These are phyloP conservation scores for Erithacus rubecula DNA, from an alignment of 2,797 vertebrate genomes.

Conservation along the genomic window DNA sequence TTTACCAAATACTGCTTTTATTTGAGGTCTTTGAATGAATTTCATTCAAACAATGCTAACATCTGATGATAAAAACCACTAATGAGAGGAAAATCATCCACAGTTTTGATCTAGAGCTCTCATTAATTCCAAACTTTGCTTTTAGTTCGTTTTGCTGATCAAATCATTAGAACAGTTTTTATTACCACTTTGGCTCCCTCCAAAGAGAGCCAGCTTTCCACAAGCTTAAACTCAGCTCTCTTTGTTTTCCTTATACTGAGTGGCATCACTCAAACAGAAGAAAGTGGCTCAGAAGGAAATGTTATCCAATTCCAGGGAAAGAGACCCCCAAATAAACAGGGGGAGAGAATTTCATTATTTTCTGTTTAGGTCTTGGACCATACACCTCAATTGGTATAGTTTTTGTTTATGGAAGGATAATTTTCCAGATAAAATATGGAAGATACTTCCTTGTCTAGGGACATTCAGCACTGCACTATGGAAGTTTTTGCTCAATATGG, in stretches of 20 bases:
- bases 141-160: conserved; percentile 71
- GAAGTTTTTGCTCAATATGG: not conserved
- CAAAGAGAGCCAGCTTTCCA: conserved; percentile 25
- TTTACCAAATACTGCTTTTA: conserved; percentile 72
- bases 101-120: conserved; percentile 71
- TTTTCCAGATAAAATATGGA: not conserved
- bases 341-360: not conserved
- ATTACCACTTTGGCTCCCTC: conserved; percentile 25
- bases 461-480: not conserved
- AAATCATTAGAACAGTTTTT: conserved; percentile 65
- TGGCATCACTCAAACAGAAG: not conserved
- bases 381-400: rapidly evolving
- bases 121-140: conserved; percentile 73
- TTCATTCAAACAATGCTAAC: conserved; percentile 72
- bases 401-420: not conserved
- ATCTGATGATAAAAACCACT: conserved; percentile 74
- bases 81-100: conserved; percentile 71
- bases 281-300: not conserved
- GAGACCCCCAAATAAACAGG: not conserved
- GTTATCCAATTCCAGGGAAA: not conserved
- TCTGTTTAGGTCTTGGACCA: not conserved
- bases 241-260: not conserved
- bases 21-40: conserved; percentile 72
- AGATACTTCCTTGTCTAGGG: not conserved
- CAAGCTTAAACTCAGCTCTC: not conserved